phyloP scores from a whole-genome alignment of 2,888 invertebrate genomes.

The Ochropleura plecta region DNA sequence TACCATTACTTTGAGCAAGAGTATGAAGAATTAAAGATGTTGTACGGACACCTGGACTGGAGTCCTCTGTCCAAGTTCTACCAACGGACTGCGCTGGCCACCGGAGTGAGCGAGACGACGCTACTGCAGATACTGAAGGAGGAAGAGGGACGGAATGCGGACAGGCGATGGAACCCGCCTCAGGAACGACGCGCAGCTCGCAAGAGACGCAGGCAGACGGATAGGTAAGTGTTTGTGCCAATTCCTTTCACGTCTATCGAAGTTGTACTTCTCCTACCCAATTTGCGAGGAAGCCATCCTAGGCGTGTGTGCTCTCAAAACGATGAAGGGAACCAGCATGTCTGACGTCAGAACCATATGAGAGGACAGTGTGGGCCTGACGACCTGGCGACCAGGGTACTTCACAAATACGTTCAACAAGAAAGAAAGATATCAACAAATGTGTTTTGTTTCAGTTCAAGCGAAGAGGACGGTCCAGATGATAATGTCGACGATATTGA shows the following conservation, averaged over 20 bases:
- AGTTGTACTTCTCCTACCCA: too few relatives aligned
- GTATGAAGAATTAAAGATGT: constrained; percentile 30
- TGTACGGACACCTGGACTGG: not conserved
- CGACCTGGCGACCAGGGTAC: not conserved
- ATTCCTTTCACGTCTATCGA: too few relatives aligned
- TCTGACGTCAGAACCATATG: not conserved
- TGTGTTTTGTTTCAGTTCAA: too few relatives aligned
- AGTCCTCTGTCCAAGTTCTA: constrained; percentile 19
- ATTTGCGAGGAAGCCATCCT: too few relatives aligned
- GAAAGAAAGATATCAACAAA: not conserved
- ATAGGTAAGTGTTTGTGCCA: constrained; percentile 17
- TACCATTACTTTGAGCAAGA: constrained; percentile 44
- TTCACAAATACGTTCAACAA: not conserved
- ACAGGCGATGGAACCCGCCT: too few relatives aligned
- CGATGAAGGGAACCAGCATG: not conserved
- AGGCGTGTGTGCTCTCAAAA: too few relatives aligned
- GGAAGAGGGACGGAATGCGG: constrained; percentile 9
- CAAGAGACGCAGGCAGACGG: not conserved
- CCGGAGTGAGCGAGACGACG: constrained; percentile 24
- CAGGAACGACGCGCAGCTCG: not conserved
- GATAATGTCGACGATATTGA: too few relatives aligned
- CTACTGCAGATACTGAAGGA: constrained; percentile 23
- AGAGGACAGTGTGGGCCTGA: not conserved
- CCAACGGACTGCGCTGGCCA: constrained; percentile 23
- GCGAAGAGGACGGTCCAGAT: too few relatives aligned